A percentile compares a stretch with the other conserved stretches of the same genome.
Conservation (phyloP, 2,113 vertebrate species). For the Silurus meridionalis region DNA sequence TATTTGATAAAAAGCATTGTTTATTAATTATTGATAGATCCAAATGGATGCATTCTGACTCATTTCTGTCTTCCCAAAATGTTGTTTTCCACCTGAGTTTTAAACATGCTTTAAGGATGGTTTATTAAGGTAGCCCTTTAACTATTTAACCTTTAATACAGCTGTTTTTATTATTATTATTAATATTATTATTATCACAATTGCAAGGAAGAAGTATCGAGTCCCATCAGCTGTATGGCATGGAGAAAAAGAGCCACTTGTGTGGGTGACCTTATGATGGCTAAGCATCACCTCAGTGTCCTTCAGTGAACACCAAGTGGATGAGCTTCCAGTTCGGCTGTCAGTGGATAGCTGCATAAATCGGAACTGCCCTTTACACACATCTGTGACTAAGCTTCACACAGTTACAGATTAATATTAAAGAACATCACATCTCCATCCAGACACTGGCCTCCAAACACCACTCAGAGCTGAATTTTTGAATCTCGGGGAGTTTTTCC, state of each 20-base stretch:
- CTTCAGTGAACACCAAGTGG: slow-evolving; percentile 1
- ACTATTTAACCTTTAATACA: slow-evolving; percentile 61
- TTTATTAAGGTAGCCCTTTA: slow-evolving; percentile 71
- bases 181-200: slow-evolving; percentile 37
- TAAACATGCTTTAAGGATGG: slow-evolving; percentile 59
- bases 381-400: slow-evolving; percentile 1
- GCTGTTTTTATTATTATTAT: background rate
- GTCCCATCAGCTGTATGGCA: slow-evolving; percentile 46
- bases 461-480: slow-evolving; percentile 10
- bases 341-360: slow-evolving; percentile 5
- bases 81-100: slow-evolving; percentile 66
- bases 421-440: background rate
- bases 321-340: slow-evolving; percentile 11
- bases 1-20: background rate
- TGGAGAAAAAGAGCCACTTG: slow-evolving; percentile 38
- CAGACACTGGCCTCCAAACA: slow-evolving; percentile 1
- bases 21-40: background rate
- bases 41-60: background rate
- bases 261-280: background rate
- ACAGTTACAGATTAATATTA: background rate
- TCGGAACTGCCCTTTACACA: background rate
- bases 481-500: too few relatives aligned
- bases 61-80: slow-evolving; percentile 48
- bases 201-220: slow-evolving; percentile 37
- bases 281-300: slow-evolving; percentile 20